Evolutionary conservation across 2,797 vertebrate genomes (phyloP), one percentile per base, ranked within the genome.

Genomic region (Cyprinodon diabolis): DNA sequence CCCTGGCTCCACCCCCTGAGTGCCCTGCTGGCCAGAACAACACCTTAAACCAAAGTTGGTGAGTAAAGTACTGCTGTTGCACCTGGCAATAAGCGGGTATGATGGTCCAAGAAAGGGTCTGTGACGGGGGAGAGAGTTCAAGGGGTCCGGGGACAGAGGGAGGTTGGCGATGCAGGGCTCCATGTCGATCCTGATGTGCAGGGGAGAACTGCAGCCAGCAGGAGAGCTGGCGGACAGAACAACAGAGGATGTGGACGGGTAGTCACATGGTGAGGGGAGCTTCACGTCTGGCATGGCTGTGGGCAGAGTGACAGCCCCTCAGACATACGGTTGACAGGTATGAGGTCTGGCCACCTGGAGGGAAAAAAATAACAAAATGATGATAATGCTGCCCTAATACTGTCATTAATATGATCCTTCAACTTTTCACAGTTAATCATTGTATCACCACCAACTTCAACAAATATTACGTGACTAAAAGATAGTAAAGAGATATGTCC

Each of bases 21-120:
- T 76, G 0, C 73, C 80, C 72, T 91, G 95, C 86, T 92, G 94
- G 87, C 91, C 77, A 0, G 92, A 92, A 82, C 94, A 95, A 85
- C 95, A 95, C 87, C 94, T 94, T 74, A 96, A 89, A 79, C 94
- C 96, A 92, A 96, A 87, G 88, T 94, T 95, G 8, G 92, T 90
- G 71, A 92, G 94, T 78, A 96, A 88, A 81, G 93, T 94, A 88
- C 95, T 95, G 87, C 91, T 96, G 89, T 95, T 96, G 90, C 90
- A 94, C 71, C 92, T 62, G 66, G 90, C 81, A 84, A 92, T 84
- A 55, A 93, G 84, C 0, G 91, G 90, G 84, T 78, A 92, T 52
- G 75, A 56, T 30, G 83, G 88, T 82, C 94, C 94, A 76, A 93
- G 94, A 82, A 91, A 80, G 79, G 88, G 87, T 84, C 94, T 93